These are phyloP conservation scores for Margaritifera margaritifera DNA, from an alignment of 2,888 invertebrate genomes.

Conservation along the genomic window DNA sequence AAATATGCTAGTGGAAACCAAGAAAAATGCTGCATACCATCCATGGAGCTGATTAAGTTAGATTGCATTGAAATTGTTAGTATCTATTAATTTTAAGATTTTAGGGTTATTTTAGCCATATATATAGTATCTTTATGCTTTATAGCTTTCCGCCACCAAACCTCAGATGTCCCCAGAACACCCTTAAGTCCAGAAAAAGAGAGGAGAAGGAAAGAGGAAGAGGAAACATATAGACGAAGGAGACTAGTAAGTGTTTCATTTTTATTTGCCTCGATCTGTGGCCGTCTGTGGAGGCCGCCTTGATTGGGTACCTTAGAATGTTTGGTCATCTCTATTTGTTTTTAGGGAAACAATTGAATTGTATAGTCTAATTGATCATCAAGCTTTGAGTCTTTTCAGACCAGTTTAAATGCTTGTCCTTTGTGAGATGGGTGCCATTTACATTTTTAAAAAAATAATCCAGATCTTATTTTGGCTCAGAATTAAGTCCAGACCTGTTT, in stretches of 20 bases:
- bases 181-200: constrained; percentile 42
- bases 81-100: too few species aligned
- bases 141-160: constrained; percentile 64
- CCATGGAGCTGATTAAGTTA: too few species aligned
- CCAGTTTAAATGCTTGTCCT: neutral
- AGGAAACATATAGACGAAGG: constrained; percentile 63
- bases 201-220: constrained; percentile 56
- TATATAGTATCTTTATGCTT: constrained; percentile 1
- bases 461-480: too few species aligned
- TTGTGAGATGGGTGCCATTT: too few species aligned
- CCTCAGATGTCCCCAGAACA: constrained; percentile 55
- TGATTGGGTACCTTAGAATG: neutral
- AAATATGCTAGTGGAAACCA: too few species aligned
- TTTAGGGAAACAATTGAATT: neutral
- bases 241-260: constrained; percentile 56
- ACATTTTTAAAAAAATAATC: too few species aligned
- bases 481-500: too few species aligned
- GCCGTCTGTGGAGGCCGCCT: too few species aligned
- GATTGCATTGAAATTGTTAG: too few species aligned
- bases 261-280: neutral
- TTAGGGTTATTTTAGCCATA: too few species aligned
- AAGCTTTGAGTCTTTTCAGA: neutral
- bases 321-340: neutral
- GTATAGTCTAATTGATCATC: too few species aligned
- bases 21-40: too few species aligned